phyloP scores from a whole-genome alignment of 2,797 vertebrate species.

The Lateolabrax maculatus region DNA sequence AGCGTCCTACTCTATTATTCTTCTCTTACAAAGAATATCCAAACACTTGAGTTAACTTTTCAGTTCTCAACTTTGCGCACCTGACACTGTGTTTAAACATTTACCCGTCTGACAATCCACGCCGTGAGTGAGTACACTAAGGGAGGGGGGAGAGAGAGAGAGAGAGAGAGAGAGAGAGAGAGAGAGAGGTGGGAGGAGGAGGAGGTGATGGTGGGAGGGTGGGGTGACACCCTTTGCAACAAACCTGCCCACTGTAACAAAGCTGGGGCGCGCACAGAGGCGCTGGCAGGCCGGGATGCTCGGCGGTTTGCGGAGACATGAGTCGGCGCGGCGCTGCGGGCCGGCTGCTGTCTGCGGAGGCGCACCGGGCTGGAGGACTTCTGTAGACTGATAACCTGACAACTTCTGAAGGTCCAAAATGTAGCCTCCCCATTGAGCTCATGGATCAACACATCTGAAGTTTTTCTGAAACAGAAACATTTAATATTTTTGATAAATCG shows the following conservation, averaged over 20 bases:
- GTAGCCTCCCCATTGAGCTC: neutral
- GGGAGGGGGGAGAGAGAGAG: conserved; percentile 3
- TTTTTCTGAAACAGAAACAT: neutral
- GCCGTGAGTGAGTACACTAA: conserved; percentile 4
- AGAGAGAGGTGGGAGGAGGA: conserved; percentile 24
- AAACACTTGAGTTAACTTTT: neutral
- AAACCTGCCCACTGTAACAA: conserved; percentile 68
- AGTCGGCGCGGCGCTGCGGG: too few species aligned
- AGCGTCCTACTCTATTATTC: neutral
- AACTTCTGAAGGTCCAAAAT: neutral
- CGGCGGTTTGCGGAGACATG: too few species aligned
- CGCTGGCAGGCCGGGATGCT: too few species aligned
- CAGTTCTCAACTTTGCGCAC: neutral
- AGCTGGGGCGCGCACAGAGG: conserved; percentile 29
- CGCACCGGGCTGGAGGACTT: conserved; percentile 16
- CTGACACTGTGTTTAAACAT: neutral
- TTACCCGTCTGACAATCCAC: neutral
- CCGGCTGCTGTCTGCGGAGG: conserved; percentile 17
- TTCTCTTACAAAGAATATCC: neutral
- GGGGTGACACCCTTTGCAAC: conserved; percentile 68
- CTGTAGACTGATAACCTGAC: neutral
- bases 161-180: conserved; percentile 4
- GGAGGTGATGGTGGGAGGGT: conserved; percentile 47
- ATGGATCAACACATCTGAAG: neutral
- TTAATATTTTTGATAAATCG: neutral